Evolutionary conservation across 2,888 invertebrate genomes (phyloP).

Genomic region (Sialis fuliginosa): DNA sequence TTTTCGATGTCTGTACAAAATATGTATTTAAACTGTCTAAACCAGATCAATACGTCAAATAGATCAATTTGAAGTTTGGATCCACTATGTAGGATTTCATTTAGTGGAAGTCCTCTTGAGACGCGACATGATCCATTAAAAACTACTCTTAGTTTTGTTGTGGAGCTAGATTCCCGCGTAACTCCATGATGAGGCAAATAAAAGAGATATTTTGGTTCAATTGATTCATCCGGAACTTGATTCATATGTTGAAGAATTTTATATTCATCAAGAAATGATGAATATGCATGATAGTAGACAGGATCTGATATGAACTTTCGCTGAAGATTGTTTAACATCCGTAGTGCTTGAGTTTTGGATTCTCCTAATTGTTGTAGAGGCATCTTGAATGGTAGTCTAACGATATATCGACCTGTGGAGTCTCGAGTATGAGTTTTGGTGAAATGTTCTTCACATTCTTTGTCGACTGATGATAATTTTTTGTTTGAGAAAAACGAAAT

Average conservation of each 20-base stretch:
- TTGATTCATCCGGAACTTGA: not conserved
- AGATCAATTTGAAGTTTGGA: conserved; percentile 12
- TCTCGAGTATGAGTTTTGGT: not conserved
- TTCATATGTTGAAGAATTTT: conserved; percentile 5
- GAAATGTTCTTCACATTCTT: too few species aligned
- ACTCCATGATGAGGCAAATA: conserved; percentile 10
- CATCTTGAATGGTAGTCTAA: conserved; percentile 5
- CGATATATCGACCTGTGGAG: conserved; percentile 6
- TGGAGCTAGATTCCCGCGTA: conserved; percentile 6
- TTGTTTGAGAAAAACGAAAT: too few species aligned
- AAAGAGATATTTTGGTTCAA: not conserved
- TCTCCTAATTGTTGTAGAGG: conserved; percentile 1
- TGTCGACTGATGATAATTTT: not conserved
- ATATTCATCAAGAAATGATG: conserved; percentile 4
- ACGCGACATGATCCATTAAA: conserved; percentile 9
- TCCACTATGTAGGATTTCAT: conserved; percentile 11
- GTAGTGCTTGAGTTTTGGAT: conserved; percentile 3
- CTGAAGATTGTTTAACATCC: conserved; percentile 5
- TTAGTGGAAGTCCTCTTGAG: conserved; percentile 9
- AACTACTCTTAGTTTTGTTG: conserved; percentile 10
- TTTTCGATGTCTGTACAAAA: conserved; percentile 14
- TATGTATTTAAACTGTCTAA: conserved; percentile 10
- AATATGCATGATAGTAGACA: conserved; percentile 1
- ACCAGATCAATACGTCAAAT: conserved; percentile 11
- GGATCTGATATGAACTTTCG: conserved; percentile 2